Evolutionary conservation across 2,888 invertebrate genomes (phyloP).

Genomic region (Leptinotarsa haldemani): DNA sequence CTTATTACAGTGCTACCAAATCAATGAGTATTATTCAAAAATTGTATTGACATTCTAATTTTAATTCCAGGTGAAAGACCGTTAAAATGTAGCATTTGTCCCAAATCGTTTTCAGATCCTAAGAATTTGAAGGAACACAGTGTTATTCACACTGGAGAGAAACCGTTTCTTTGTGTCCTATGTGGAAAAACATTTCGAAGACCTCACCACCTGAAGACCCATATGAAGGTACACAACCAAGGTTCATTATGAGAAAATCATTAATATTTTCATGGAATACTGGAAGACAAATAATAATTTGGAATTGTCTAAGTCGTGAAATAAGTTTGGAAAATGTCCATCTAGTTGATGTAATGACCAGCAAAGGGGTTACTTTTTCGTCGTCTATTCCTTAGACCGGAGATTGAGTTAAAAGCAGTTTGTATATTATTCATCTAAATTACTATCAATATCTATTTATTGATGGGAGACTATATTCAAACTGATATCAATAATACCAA

Average conservation of each 20-base stretch:
- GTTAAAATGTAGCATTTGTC: slow-evolving; percentile 52
- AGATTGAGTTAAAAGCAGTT: too few species aligned
- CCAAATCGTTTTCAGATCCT: slow-evolving; percentile 56
- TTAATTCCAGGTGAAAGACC: slow-evolving; percentile 55
- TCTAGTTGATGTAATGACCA: too few species aligned
- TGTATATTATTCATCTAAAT: too few species aligned
- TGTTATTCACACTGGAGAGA: slow-evolving; percentile 52
- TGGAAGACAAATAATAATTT: too few species aligned
- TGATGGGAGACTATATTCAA: too few species aligned
- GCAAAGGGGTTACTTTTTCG: too few species aligned
- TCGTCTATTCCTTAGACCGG: too few species aligned
- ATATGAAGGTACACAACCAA: slow-evolving; percentile 52
- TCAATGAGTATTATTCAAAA: not conserved
- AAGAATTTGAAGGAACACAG: slow-evolving; percentile 56
- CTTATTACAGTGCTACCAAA: slow-evolving; percentile 23
- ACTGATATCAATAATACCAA: too few species aligned
- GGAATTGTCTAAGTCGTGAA: too few species aligned
- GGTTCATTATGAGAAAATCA: not conserved
- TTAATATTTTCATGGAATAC: not conserved
- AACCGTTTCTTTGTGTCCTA: slow-evolving; percentile 52
- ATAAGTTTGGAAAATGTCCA: too few species aligned
- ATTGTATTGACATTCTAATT: not conserved
- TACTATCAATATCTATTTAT: too few species aligned
- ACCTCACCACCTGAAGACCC: slow-evolving; percentile 54
- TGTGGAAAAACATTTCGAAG: slow-evolving; percentile 57